Percentiles rank a stretch among this genome's conserved stretches.
phyloP scores from a whole-genome alignment of 2,113 vertebrate genomes.

The Hoplias malabaricus region DNA sequence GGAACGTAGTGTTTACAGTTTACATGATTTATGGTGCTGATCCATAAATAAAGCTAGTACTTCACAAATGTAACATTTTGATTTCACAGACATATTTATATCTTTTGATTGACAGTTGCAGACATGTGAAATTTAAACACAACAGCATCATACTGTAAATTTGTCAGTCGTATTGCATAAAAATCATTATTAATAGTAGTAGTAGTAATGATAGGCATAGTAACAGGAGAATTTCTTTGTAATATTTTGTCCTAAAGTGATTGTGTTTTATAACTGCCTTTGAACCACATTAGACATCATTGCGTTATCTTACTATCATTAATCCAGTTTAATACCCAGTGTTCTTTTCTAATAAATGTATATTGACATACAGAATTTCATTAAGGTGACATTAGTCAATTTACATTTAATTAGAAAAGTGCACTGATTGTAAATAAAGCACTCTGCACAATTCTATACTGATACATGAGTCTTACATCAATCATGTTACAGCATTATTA shows the following conservation, averaged over 20 bases:
- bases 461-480: not conserved
- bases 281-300: not conserved
- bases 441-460: not conserved
- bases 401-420: not conserved
- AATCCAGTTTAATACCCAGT: not conserved
- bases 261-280: no score
- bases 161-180: no score
- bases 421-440: not conserved
- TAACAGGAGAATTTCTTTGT: no score
- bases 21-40: not conserved
- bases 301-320: not conserved
- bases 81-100: not conserved
- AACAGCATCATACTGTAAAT: not conserved
- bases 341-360: not conserved
- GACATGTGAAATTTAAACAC: not conserved
- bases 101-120: not conserved
- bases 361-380: not conserved
- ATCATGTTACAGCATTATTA: slow-evolving; percentile 3
- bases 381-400: not conserved
- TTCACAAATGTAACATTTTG: not conserved
- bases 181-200: no score
- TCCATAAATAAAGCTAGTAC: not conserved
- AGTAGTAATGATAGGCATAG: no score
- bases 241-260: no score
- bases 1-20: not conserved